A percentile compares a stretch with the other conserved stretches of the same genome.
Conservation (phyloP, 2,797 vertebrate species). For the Squalus acanthias region DNA sequence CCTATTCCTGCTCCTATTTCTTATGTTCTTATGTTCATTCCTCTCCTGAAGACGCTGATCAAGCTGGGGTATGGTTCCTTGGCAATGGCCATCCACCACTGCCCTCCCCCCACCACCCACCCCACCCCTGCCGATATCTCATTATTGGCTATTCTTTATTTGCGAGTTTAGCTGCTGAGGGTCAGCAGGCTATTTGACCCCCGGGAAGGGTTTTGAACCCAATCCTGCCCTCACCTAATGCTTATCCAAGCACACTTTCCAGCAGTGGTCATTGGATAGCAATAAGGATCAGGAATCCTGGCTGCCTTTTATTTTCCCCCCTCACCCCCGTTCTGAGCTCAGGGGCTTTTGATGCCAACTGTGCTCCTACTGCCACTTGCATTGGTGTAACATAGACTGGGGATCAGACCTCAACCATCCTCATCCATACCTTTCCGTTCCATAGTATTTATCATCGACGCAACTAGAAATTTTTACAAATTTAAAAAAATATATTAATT, state of each 20-base stretch:
- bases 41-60: no score
- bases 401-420: not conserved
- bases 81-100: no score
- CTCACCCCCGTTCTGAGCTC: not conserved
- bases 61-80: no score
- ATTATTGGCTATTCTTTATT: not conserved
- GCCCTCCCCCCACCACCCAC: no score
- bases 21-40: no score
- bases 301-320: not conserved
- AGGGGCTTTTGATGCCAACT: not conserved
- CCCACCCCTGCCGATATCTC: no score
- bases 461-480: not conserved
- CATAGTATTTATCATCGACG: not conserved
- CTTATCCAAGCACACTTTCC: not conserved
- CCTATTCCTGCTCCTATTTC: no score
- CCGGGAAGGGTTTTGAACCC: not conserved
- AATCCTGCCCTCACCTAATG: no score
- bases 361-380: not conserved
- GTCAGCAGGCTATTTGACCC: not conserved
- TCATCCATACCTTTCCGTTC: not conserved
- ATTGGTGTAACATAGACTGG: not conserved
- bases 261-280: not conserved
- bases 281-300: not conserved
- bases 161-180: not conserved
- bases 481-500: not conserved